Percentiles rank a stretch among this genome's conserved stretches.
Conservation (phyloP, 2,888 invertebrate genomes). For the Mimumesa dahlbomi region DNA sequence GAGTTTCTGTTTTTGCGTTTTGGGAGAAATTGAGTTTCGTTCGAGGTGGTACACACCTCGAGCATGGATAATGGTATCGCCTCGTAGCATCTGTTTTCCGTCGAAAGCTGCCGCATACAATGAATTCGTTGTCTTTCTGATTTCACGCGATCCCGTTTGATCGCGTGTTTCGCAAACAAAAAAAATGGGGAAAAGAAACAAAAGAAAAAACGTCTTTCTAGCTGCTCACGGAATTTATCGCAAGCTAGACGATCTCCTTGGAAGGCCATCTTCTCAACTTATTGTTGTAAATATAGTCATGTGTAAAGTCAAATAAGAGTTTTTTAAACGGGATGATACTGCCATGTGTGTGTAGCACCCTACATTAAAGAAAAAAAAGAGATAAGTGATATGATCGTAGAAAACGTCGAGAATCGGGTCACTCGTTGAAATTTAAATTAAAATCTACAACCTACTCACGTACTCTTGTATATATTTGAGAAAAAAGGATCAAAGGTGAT, state of each 20-base stretch:
- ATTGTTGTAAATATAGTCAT: conserved; percentile 75
- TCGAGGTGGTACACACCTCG: no score
- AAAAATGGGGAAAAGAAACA: no score
- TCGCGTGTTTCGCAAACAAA: background rate
- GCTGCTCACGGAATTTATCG: conserved; percentile 39
- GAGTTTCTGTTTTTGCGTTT: no score
- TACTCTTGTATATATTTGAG: conserved; percentile 33
- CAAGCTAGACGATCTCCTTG: conserved; percentile 70
- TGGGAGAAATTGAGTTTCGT: no score
- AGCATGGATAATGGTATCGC: no score
- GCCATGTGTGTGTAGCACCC: conserved; percentile 76
- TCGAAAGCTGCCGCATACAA: conserved; percentile 2
- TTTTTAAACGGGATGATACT: conserved; percentile 76
- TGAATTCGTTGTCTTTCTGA: conserved; percentile 37
- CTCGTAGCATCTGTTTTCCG: background rate
- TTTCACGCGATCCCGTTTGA: background rate
- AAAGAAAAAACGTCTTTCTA: conserved; percentile 17
- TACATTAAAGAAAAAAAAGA: conserved; percentile 64
- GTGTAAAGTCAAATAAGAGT: conserved; percentile 71
- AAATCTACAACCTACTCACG: conserved; percentile 24
- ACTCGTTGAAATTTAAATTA: conserved; percentile 51
- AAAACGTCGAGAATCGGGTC: conserved; percentile 61
- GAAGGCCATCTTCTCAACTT: conserved; percentile 71
- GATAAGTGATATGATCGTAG: conserved; percentile 69
- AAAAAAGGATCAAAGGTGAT: conserved; percentile 47